A percentile compares a stretch with the other conserved stretches of the same genome.
phyloP scores from a whole-genome alignment of 1,140 invertebrate species.

The Eriosoma lanigerum region DNA sequence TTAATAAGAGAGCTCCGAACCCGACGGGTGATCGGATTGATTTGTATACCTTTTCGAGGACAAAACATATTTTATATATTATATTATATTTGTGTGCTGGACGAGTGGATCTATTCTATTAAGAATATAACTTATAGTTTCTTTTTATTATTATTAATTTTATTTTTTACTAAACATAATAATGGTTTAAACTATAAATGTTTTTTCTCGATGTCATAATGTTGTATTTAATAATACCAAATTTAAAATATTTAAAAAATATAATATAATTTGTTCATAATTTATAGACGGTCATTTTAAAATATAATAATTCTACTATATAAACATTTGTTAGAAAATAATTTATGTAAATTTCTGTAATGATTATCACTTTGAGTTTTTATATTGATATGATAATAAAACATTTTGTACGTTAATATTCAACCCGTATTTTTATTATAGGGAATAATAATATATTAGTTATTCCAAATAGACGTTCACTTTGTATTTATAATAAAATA shows the following conservation, averaged over 20 bases:
- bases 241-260: not conserved
- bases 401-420: not conserved
- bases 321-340: too few species aligned
- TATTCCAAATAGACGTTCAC: not conserved
- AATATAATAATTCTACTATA: too few species aligned
- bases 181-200: not conserved
- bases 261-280: not conserved
- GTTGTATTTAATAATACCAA: not conserved
- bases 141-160: not conserved
- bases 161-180: not conserved
- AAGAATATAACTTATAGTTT: not conserved
- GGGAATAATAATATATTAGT: too few species aligned
- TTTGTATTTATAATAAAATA: not conserved
- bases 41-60: constrained; percentile 13
- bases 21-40: constrained; percentile 7
- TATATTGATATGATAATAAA: not conserved
- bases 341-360: too few species aligned
- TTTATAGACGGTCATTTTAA: not conserved
- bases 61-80: not conserved
- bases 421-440: too few species aligned
- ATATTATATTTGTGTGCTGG: too few species aligned
- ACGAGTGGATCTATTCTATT: not conserved
- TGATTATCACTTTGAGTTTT: not conserved
- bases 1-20: not conserved
- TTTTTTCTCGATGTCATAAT: not conserved